A percentile compares a stretch with the other conserved stretches of the same genome.
Conservation (phyloP, 2,113 vertebrate species). For the Psilopsiagon aymara region DNA sequence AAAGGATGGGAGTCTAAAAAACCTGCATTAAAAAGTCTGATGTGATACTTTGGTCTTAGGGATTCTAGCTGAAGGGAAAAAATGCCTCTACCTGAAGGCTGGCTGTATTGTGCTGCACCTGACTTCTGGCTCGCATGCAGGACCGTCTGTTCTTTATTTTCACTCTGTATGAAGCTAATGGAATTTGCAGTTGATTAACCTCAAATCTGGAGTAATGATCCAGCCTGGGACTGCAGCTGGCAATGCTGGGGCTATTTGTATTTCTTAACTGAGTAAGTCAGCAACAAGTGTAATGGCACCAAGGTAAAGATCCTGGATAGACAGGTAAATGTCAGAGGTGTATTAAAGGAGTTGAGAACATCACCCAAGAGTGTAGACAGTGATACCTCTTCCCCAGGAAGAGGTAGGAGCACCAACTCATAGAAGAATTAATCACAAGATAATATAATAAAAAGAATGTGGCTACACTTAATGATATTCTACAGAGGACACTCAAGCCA, state of each 20-base stretch:
- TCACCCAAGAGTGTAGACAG: not conserved
- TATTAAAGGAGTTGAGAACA: not conserved
- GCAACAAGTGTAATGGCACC: conserved; percentile 71
- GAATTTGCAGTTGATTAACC: conserved; percentile 85
- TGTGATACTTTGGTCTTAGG: conserved; percentile 33
- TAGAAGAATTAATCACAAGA: not conserved
- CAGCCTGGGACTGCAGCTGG: conserved; percentile 76
- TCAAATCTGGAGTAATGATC: conserved; percentile 79
- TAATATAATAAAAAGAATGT: not conserved
- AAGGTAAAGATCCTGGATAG: not conserved
- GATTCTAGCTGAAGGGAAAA: conserved; percentile 15
- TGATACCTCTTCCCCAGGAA: accelerated
- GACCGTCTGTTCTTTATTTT: conserved; percentile 80
- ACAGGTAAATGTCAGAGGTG: not conserved
- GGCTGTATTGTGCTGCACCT: conserved; percentile 69
- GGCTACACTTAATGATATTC: not conserved
- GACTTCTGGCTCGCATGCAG: conserved; percentile 66
- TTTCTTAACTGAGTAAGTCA: conserved; percentile 74
- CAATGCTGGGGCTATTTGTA: conserved; percentile 65
- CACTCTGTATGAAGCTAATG: conserved; percentile 80
- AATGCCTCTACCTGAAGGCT: conserved; percentile 68
- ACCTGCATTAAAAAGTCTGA: conserved; percentile 1
- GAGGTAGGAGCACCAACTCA: not conserved
- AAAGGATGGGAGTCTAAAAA: not conserved
- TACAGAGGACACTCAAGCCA: not conserved